Evolutionary conservation across 2,113 vertebrate species (phyloP), one percentile per base, ranked within the genome.

Genomic region (Neotoma lepida): DNA sequence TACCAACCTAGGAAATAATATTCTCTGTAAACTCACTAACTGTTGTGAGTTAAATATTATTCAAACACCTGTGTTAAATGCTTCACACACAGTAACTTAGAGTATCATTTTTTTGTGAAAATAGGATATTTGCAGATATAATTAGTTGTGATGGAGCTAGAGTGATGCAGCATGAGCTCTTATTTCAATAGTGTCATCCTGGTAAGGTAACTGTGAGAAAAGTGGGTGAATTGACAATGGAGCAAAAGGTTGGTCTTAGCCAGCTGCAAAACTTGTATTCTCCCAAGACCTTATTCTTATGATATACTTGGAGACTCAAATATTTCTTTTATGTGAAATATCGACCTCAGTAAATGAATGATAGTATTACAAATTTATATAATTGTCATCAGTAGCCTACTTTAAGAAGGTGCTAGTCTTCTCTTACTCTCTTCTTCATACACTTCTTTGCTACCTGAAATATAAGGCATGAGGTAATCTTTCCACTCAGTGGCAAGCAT

Each of bases 201-300:
- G 30, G 28, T 18, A 30, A 76, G 46, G 70, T 61, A 39, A 61
- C 17, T 2, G 24, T 41, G n/a, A 26, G 46, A 12, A 66, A 41
- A 28, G 5, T 5, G 10, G 4, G 56, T 0, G 2, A 41, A 54
- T 7, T 41, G 8, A 58, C 0, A 3, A 20, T 8, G 22, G 14
- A 26, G 3, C 13, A 28, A 51, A 18, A 86, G 13, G 46, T 2
- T 77, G 41, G 22, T 76, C 30, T 63, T 20, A 14, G 1, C 6
- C 0, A 4, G 4, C 7, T 46, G 7, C 3, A 80, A 88, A 6
- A 39, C 30, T 26, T 94, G 26, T 77, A 9, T 0, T 73, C 13
- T 56, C 6, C 15, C 13, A 49, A 6, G 44, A 54, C 0, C 0
- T 88, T 74, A 41, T 35, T 54, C 0, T 78, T 61, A 61, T 26